phyloP scores from a whole-genome alignment of 2,797 vertebrate genomes.

The Gephyroberyx darwinii region DNA sequence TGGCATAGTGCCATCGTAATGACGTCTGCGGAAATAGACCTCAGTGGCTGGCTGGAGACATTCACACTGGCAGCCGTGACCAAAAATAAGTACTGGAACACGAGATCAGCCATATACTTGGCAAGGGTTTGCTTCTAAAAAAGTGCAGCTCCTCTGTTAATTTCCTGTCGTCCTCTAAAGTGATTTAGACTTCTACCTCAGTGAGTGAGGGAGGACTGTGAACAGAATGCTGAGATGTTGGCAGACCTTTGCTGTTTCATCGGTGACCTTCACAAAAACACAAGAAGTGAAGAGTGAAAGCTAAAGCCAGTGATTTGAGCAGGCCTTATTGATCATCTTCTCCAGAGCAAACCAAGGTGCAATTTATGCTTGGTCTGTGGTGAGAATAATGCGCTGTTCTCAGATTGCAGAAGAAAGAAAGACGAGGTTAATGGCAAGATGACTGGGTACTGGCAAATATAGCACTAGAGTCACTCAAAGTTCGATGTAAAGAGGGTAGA shows the following conservation, averaged over 20 bases:
- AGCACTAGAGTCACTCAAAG: background rate
- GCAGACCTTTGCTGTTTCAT: slow-evolving; percentile 66
- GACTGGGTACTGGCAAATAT: background rate
- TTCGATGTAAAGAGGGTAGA: background rate
- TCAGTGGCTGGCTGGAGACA: slow-evolving; percentile 45
- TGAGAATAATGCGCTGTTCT: slow-evolving; percentile 43
- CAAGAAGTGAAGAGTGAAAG: slow-evolving; percentile 59
- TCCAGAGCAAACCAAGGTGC: slow-evolving; percentile 51
- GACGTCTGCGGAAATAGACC: slow-evolving; percentile 50
- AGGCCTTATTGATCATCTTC: slow-evolving; percentile 70
- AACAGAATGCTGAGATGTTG: slow-evolving; percentile 61
- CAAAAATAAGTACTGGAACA: slow-evolving; percentile 57
- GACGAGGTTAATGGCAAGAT: slow-evolving; percentile 17
- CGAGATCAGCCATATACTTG: slow-evolving; percentile 64
- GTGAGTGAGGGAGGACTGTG: slow-evolving; percentile 37
- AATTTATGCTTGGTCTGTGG: slow-evolving; percentile 43
- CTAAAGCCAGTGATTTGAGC: slow-evolving; percentile 61
- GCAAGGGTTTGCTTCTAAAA: slow-evolving; percentile 46
- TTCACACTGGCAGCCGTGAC: slow-evolving; percentile 59
- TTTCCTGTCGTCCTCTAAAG: slow-evolving; percentile 46
- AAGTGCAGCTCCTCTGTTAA: slow-evolving; percentile 43
- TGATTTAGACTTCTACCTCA: slow-evolving; percentile 46
- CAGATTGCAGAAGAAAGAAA: slow-evolving; percentile 25
- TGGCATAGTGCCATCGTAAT: slow-evolving; percentile 42
- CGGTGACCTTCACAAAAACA: slow-evolving; percentile 76